Percentiles rank a stretch among this genome's conserved stretches.
phyloP scores from a whole-genome alignment of 2,113 vertebrate genomes.

The Sialia sialis region DNA sequence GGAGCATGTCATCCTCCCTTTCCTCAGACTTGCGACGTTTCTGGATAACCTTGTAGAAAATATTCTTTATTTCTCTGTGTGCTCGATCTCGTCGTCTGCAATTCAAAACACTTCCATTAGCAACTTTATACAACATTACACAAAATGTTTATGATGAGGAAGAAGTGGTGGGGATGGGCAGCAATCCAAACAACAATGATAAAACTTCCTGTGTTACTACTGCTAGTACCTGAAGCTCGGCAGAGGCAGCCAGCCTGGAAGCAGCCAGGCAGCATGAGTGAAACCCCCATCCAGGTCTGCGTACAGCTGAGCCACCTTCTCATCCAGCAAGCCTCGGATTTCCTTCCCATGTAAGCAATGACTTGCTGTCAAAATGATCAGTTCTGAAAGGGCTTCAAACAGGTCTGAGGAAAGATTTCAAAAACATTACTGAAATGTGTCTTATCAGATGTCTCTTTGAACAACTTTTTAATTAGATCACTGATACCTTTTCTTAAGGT shows the following conservation, averaged over 20 bases:
- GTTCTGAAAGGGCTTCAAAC: conserved; percentile 92
- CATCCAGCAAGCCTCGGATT: conserved; percentile 84
- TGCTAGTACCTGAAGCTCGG: conserved; percentile 91
- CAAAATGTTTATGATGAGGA: background rate
- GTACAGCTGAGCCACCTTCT: conserved; percentile 91
- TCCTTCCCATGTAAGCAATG: conserved; percentile 94
- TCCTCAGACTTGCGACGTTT: conserved; percentile 82
- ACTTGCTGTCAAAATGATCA: conserved; percentile 97
- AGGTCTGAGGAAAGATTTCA: conserved; percentile 75
- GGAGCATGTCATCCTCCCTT: conserved; percentile 88
- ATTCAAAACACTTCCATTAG: background rate
- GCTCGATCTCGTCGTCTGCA: conserved; percentile 87
- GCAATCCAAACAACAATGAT: background rate
- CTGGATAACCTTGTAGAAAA: conserved; percentile 91
- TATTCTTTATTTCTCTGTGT: conserved; percentile 89
- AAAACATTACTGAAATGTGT: background rate
- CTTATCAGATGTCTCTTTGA: background rate
- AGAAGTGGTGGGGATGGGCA: background rate
- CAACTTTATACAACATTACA: background rate
- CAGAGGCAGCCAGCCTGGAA: conserved; percentile 93
- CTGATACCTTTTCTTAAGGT: background rate
- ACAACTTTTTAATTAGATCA: background rate
- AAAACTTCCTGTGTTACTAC: background rate
- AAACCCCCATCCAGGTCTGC: conserved; percentile 95
- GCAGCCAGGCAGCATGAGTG: conserved; percentile 91